Percentiles rank a stretch among this genome's conserved stretches.
phyloP scores from a whole-genome alignment of 2,797 vertebrate species.

The Sarcophilus harrisii region DNA sequence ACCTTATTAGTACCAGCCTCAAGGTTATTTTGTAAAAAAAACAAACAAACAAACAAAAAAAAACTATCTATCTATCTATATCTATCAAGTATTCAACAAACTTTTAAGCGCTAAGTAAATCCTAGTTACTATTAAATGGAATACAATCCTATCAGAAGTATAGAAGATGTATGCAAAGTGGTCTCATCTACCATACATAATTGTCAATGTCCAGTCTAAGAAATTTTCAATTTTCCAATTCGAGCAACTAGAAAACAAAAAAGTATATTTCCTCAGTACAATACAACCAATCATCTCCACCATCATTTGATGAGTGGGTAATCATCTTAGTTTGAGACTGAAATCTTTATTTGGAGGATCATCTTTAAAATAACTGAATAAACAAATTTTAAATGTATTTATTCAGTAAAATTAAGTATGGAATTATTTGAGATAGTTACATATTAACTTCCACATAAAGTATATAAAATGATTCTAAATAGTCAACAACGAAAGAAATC shows the following conservation, averaged over 20 bases:
- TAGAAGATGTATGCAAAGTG: not conserved
- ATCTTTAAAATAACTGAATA: not conserved
- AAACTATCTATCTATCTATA: too few relatives aligned
- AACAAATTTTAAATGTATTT: not conserved
- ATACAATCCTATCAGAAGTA: too few relatives aligned
- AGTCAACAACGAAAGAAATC: not conserved
- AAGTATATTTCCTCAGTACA: not conserved
- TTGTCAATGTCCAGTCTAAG: not conserved
- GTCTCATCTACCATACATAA: not conserved
- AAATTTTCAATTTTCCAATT: not conserved
- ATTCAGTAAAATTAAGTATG: not conserved
- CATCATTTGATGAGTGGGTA: not conserved
- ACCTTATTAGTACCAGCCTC: not conserved
- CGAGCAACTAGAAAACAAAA: not conserved
- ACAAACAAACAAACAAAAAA: too few relatives aligned
- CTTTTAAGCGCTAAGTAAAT: too few relatives aligned
- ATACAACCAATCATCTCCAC: not conserved
- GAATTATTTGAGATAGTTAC: not conserved
- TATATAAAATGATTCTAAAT: not conserved
- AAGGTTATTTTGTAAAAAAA: not conserved
- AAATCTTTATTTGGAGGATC: not conserved
- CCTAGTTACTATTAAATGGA: too few relatives aligned
- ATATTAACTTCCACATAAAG: not conserved
- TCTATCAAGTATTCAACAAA: too few relatives aligned
- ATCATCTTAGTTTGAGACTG: not conserved